A percentile compares a stretch with the other conserved stretches of the same genome.
Conservation (phyloP, 1,140 invertebrate genomes). For the Cotesia chilonis region DNA sequence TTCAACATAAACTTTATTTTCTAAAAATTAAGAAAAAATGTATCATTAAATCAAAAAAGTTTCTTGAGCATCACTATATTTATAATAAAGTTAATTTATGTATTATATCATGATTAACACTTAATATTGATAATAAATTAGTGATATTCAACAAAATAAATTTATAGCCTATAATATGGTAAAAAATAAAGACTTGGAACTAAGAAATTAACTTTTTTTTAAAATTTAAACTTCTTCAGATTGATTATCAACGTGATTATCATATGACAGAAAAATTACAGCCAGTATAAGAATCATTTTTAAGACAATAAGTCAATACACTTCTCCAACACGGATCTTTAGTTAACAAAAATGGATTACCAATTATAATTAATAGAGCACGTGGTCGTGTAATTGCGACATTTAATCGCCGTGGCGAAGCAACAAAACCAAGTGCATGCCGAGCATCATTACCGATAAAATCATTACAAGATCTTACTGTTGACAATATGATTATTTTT, state of each 20-base stretch:
- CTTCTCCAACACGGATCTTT: constrained; percentile 77
- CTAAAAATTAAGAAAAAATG: too few relatives aligned
- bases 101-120: too few relatives aligned
- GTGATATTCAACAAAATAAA: too few relatives aligned
- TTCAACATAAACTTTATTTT: too few relatives aligned
- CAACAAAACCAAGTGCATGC: constrained; percentile 79
- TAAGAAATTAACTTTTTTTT: too few relatives aligned
- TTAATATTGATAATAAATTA: too few relatives aligned
- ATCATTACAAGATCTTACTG: constrained; percentile 75
- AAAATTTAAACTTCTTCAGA: not conserved
- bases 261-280: constrained; percentile 46
- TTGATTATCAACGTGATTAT: constrained; percentile 15
- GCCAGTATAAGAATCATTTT: constrained; percentile 49
- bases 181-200: too few relatives aligned
- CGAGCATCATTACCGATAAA: constrained; percentile 67
- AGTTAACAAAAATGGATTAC: constrained; percentile 80
- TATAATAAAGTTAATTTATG: too few relatives aligned
- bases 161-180: too few relatives aligned
- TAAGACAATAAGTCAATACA: constrained; percentile 69
- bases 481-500: constrained; percentile 85
- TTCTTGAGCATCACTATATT: too few relatives aligned
- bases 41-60: too few relatives aligned
- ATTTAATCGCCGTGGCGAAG: constrained; percentile 81
- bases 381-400: constrained; percentile 87
- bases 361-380: constrained; percentile 80